Percentiles rank a stretch among this genome's conserved stretches.
These are phyloP conservation scores for Lepidurus apus DNA, from an alignment of 1,140 invertebrate genomes.

Conservation along the genomic window DNA sequence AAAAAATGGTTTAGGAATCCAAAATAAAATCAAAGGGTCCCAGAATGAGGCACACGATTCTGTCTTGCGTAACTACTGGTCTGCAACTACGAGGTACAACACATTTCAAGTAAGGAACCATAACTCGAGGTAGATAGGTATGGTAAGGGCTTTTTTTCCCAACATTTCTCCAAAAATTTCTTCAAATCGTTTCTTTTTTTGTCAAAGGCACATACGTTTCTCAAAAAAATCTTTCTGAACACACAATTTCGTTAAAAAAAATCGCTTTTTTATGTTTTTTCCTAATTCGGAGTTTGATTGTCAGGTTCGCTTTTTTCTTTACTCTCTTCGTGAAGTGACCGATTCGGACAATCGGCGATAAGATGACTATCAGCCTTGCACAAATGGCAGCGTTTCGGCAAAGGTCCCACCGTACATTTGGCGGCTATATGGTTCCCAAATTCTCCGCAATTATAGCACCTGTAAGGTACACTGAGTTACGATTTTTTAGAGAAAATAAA, in stretches of 20 bases:
- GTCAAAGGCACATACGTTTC: background rate
- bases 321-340: constrained; percentile 10
- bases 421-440: constrained; percentile 84
- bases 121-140: constrained; percentile 5
- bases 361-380: constrained; percentile 80
- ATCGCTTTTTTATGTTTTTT: background rate
- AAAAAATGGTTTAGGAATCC: too few relatives aligned
- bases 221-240: too few relatives aligned
- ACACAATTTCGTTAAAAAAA: background rate
- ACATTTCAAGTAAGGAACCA: background rate
- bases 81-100: background rate
- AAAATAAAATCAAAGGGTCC: too few relatives aligned
- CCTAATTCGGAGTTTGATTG: constrained; percentile 7
- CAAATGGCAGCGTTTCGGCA: constrained; percentile 81
- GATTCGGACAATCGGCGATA: constrained; percentile 71
- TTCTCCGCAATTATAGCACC: constrained; percentile 87
- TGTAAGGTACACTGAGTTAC: constrained; percentile 41
- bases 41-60: background rate
- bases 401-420: constrained; percentile 74
- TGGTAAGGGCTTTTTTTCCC: background rate
- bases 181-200: background rate
- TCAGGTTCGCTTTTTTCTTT: background rate
- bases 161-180: background rate
- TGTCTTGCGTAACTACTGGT: background rate
- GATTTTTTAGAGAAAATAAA: background rate